These are phyloP conservation scores for Aphrophora alni DNA, from an alignment of 2,888 invertebrate species.

Conservation along the genomic window DNA sequence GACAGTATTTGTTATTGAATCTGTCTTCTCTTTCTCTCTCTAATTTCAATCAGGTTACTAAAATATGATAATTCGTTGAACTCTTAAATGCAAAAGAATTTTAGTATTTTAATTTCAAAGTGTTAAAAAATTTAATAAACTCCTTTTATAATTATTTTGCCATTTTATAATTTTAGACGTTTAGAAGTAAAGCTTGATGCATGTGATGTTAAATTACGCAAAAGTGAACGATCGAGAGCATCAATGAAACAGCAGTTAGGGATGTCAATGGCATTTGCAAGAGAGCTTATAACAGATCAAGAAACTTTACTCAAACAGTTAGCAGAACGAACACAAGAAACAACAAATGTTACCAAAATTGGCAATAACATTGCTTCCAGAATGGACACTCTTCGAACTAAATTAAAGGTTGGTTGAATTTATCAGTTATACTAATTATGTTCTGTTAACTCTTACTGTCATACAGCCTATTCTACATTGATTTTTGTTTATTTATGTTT, in stretches of 20 bases:
- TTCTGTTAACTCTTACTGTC: too few species aligned
- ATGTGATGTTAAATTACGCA: conserved; percentile 28
- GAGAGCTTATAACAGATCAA: conserved; percentile 53
- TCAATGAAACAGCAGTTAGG: conserved; percentile 54
- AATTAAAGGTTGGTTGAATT: conserved; percentile 26
- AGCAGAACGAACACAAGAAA: conserved; percentile 60
- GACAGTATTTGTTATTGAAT: too few species aligned
- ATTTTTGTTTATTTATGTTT: too few species aligned
- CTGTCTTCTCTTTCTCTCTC: too few species aligned
- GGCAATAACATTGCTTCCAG: conserved; percentile 27
- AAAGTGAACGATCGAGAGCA: conserved; percentile 53
- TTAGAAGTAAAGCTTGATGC: conserved; percentile 30
- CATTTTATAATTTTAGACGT: conserved; percentile 30
- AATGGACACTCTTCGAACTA: conserved; percentile 25
- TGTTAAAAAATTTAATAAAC: too few species aligned
- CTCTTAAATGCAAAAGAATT: too few species aligned
- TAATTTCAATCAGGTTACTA: too few species aligned
- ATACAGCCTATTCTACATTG: too few species aligned
- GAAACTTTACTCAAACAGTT: conserved; percentile 61
- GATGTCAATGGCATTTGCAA: conserved; percentile 37
- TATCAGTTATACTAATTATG: too few species aligned
- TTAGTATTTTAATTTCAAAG: too few species aligned
- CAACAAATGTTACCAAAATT: conserved; percentile 52
- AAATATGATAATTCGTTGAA: too few species aligned
- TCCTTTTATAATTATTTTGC: too few species aligned